Evolutionary conservation across 1,140 invertebrate genomes (phyloP).

Genomic region (Cotesia chilonis): DNA sequence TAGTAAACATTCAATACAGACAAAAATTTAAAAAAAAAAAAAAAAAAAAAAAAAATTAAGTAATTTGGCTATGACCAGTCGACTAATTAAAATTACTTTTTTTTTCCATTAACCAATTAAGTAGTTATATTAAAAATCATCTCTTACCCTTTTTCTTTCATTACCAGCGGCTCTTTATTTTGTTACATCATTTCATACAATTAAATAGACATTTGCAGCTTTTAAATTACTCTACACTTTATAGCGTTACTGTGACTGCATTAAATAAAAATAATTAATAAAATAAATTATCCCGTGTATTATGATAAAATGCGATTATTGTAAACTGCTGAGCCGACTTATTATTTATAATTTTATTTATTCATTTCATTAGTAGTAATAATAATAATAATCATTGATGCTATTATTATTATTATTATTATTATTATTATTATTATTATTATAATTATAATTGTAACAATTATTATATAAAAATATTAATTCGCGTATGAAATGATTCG

Average conservation of each 20-base stretch:
- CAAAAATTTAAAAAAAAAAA: not conserved
- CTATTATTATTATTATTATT: not conserved
- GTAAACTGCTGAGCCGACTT: not conserved
- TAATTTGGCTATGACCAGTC: slow-evolving; percentile 1
- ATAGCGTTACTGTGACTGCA: slow-evolving; percentile 21
- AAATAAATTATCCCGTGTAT: not conserved
- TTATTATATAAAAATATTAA: no score
- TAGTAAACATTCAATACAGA: slow-evolving; percentile 13
- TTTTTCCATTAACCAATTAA: slow-evolving; percentile 8
- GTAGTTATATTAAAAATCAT: no score
- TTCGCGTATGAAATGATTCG: no score
- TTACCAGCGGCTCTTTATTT: not conserved
- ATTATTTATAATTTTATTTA: slow-evolving; percentile 7
- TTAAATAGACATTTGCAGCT: not conserved
- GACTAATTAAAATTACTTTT: not conserved
- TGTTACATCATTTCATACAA: not conserved
- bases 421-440: not conserved
- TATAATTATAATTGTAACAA: no score
- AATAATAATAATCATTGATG: no score
- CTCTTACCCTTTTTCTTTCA: not conserved
- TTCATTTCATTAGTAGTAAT: not conserved
- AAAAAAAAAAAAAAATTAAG: no score
- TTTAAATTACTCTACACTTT: not conserved
- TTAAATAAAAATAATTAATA: slow-evolving; percentile 22
- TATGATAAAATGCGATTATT: no score